Base-by-base conservation (phyloP, 2,888 invertebrate genomes). In the Nowickia ferox region DNA sequence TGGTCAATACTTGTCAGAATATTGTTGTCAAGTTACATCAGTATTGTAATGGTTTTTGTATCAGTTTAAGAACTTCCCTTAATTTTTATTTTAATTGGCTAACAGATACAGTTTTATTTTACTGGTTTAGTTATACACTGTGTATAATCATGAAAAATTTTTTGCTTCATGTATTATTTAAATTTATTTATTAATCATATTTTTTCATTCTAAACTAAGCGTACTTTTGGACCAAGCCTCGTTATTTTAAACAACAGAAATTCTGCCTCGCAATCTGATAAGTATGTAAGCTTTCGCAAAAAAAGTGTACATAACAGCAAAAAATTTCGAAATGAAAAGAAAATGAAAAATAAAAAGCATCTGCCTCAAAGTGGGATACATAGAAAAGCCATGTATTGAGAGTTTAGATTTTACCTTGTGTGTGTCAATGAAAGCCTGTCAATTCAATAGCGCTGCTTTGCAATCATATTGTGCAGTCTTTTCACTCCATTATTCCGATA, bases 401-500 rank as follows among this genome's bases (percentile, higher is more conserved):
- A 44, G 1, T 2, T 78, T 40, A 38, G 17, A 42, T 65, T 65
- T 78, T 63, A 77, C 74, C 68, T 81, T 84, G 46, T 78, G 46
- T 78, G 53, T 75, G 69, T 46, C 69, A 57, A 38, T 69, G 75
- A 69, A 66, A 78, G 53, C 51, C 51, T 69, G 78, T 75, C 82
- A 79, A 53, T 75, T 78, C 30, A 55, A 63, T 76, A 63, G 40
- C 46, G 8, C 22, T 51, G 63, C 63, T 51, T 69, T 63, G 48
- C 68, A 68, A 69, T 55, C 69, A 66, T 63, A 86, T 79, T 84
- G 42, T 81, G 68, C 77, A 71, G 69, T 40, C 55, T 80, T 65
- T 83, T 68, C 74, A 72, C 87, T 90, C 89, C 89, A 90, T 90
- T 90, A 90, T 90, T 89, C 89, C 90, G 88, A 89, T 88, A 90